Evolutionary conservation across 2,888 invertebrate genomes (phyloP).

Genomic region (Calameuta pallipes): DNA sequence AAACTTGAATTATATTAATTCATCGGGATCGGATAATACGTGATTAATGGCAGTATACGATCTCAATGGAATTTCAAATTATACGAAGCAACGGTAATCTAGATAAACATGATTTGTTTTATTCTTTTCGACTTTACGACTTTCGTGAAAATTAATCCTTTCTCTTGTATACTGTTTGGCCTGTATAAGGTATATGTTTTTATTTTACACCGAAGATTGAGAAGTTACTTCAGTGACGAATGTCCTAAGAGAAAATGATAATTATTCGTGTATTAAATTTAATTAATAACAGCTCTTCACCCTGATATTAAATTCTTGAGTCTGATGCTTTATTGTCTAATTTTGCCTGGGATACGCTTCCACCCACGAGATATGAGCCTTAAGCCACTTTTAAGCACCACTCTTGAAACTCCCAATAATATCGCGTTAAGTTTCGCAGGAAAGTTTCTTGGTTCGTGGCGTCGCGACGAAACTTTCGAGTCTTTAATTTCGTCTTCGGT

Average conservation of each 20-base stretch:
- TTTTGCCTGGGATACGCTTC: background rate
- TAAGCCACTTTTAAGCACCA: conserved; percentile 1
- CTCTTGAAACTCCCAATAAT: background rate
- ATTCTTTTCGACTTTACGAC: background rate
- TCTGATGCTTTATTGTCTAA: conserved; percentile 1
- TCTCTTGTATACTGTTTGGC: background rate
- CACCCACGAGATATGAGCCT: background rate
- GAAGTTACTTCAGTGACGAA: background rate
- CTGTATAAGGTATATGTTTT: background rate
- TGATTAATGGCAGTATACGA: background rate
- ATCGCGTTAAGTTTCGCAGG: conserved; percentile 4
- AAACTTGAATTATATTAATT: background rate
- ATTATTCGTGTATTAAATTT: background rate
- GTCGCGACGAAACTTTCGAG: background rate
- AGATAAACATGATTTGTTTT: background rate
- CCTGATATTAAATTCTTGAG: background rate
- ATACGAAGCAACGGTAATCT: background rate
- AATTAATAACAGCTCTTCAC: conserved; percentile 2
- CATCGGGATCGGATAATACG: background rate
- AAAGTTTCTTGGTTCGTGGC: background rate
- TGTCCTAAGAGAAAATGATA: background rate
- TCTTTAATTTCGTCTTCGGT: background rate
- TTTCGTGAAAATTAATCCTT: background rate
- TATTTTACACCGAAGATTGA: background rate
- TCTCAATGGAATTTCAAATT: background rate